Evolutionary conservation across 2,888 invertebrate genomes (phyloP).

Genomic region (Parnassius apollo): DNA sequence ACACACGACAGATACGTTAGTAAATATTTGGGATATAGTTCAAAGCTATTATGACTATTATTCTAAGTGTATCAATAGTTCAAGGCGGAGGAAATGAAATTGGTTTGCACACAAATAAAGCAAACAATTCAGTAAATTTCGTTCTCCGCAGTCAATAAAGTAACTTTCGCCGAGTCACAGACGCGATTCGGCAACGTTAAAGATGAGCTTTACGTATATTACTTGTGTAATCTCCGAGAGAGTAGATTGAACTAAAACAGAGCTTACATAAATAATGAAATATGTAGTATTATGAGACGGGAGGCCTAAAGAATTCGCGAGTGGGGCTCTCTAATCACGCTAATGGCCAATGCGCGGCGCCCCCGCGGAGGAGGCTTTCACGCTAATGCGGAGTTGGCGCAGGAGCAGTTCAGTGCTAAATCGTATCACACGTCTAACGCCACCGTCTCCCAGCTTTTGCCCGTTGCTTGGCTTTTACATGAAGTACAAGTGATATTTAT

Average conservation of each 20-base stretch:
- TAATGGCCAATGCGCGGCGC: conserved; percentile 79
- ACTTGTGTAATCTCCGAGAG: conserved; percentile 61
- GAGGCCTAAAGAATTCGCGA: conserved; percentile 77
- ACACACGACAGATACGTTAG: not conserved
- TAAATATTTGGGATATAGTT: no score
- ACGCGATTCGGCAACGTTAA: conserved; percentile 25
- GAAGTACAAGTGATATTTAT: not conserved
- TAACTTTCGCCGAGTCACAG: conserved; percentile 21
- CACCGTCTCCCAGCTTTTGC: conserved; percentile 22
- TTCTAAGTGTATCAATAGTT: not conserved
- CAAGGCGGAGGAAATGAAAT: conserved; percentile 19
- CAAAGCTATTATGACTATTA: no score
- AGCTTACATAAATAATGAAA: conserved; percentile 79
- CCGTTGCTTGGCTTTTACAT: not conserved
- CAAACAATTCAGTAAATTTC: conserved; percentile 16
- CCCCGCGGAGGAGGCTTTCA: conserved; percentile 50
- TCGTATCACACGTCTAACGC: conserved; percentile 60
- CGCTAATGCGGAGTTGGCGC: conserved; percentile 69
- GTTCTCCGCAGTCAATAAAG: conserved; percentile 24
- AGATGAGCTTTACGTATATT: conserved; percentile 51
- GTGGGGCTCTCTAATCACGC: conserved; percentile 77
- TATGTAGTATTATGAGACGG: conserved; percentile 79
- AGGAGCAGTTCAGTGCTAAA: conserved; percentile 65
- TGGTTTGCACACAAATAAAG: conserved; percentile 25
- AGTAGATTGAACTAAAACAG: conserved; percentile 70